These are phyloP conservation scores for Ditylenchus weischeri DNA, from an alignment of 2,888 invertebrate species.

Conservation along the genomic window DNA sequence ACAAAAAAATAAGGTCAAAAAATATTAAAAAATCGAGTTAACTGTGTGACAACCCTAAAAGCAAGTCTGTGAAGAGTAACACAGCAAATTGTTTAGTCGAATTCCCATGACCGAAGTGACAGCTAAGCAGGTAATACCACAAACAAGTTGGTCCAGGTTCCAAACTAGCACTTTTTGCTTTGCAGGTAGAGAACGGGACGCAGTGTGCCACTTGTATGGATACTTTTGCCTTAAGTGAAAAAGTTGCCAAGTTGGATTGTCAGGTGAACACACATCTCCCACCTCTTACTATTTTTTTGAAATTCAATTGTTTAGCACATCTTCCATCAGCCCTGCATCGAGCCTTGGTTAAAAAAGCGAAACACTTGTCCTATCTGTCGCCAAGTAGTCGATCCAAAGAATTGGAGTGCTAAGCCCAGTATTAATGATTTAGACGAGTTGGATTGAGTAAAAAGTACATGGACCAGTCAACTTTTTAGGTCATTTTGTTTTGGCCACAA, in stretches of 20 bases:
- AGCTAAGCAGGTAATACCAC: conserved; percentile 3
- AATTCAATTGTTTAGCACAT: conserved; percentile 6
- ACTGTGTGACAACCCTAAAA: too few relatives aligned
- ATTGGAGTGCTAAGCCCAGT: conserved; percentile 23
- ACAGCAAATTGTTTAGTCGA: background rate
- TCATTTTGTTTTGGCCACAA: too few relatives aligned
- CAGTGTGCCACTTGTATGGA: conserved; percentile 38
- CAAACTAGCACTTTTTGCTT: background rate
- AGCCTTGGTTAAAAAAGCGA: conserved; percentile 29
- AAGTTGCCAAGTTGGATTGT: conserved; percentile 29
- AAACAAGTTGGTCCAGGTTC: background rate
- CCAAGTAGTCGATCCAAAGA: conserved; percentile 20
- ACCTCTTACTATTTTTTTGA: background rate
- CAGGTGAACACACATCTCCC: background rate
- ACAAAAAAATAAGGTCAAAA: too few relatives aligned
- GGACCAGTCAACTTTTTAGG: too few relatives aligned
- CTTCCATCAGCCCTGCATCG: conserved; percentile 26
- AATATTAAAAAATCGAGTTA: too few relatives aligned
- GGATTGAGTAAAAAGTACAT: conserved; percentile 13
- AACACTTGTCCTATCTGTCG: conserved; percentile 32
- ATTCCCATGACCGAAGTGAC: conserved; percentile 24
- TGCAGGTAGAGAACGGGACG: conserved; percentile 28
- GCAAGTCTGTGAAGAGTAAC: too few relatives aligned
- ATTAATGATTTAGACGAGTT: conserved; percentile 32
- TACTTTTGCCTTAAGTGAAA: conserved; percentile 22